Base-by-base conservation (phyloP, 2,797 vertebrate genomes). In the Labroides dimidiatus region DNA sequence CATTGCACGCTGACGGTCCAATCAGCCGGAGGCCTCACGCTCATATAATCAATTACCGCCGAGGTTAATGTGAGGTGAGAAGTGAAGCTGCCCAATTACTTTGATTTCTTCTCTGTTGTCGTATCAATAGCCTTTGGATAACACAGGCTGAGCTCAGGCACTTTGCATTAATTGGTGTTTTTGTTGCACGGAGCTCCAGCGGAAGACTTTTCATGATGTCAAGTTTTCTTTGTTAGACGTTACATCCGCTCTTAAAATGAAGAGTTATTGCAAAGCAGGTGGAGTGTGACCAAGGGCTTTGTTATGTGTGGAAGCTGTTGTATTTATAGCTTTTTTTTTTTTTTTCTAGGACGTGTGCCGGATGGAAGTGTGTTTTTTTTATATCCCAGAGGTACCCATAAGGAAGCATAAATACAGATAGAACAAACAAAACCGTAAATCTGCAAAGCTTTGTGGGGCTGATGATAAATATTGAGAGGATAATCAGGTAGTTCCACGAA, bases 81-180 rank as follows among this genome's bases (percentile, higher is more conserved):
- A 71, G 65, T 59, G 69, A 81, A 71, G 76, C 61, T 68, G 20
- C 36, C 62, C 62, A 85, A 77, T 90, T 89, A 83, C 67, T 80
- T 68, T 57, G 51, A 66, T 78, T 75, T 72, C 59, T 59, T 50
- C 52, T 64, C 55, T n/a, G 47, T 68, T 72, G 77, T 53, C 36
- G 68, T 75, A 69, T 85, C 72, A 56, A 58, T 49, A 76, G 63
- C 76, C 66, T 77, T 77, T 58, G 39, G 80, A 78, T 69, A 71
- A 66, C 60, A n/a, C 43, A 15, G 61, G 60, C 54, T 52, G 60
- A 47, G 59, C 45, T 19, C 68, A 49, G 66, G 27, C 56, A 30
- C 33, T 37, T 48, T 21, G 71, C 20, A 43, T 69, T 77, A 72
- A 85, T 82, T 72, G 76, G 33, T 49, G 57, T 62, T 74, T 72